Base-by-base conservation (phyloP, 1,140 invertebrate genomes). In the Mactra quadrangularis region DNA sequence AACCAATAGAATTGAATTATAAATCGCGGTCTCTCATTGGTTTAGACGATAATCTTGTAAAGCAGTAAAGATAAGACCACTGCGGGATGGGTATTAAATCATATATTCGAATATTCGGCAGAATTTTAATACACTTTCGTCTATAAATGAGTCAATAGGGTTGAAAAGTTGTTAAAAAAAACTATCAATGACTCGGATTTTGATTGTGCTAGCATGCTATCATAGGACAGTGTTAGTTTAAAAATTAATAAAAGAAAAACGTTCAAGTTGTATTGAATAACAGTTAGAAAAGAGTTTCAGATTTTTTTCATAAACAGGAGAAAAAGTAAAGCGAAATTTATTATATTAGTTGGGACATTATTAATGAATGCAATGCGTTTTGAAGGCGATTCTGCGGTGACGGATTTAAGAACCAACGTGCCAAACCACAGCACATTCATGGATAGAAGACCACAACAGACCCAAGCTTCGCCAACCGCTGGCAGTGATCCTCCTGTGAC, bases 351-450 rank as follows among this genome's bases (percentile, higher is more conserved):
- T 25, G 13, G 27, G 41, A 47, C 22, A 13, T 6, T 17, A 52
- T 35, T 38, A 66, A 66, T 38, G 11, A 78, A 22, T 81, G 77
- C 22, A n/a, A 81, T 81, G 77, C 64, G 77, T 17, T 81, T 70
- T 71, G 77, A 81, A 17, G 29, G 64, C 1, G 35, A 45, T 38
- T 15, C 27, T 53, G 17, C 55, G 2, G 66, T 70, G 25, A 50
- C 22, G 41, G 52, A 81, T 53, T 22, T 70, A 68, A 64, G 64
- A 27, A 59, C 66, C 29, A 70, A 81, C 38, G 47, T 31, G 17
- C 52, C 64, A n/a, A 45, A 68, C 19, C 33, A 71, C 7, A n/a
- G 38, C 22, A n/a, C 41, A 33, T 81, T 41, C 66, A 81, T 71
- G 77, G 77, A 81, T 27, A 0, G 68, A 15, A 22, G 52, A 15